These are phyloP conservation scores for Eretmocerus hayati DNA, from an alignment of 2,888 invertebrate genomes.

Conservation along the genomic window DNA sequence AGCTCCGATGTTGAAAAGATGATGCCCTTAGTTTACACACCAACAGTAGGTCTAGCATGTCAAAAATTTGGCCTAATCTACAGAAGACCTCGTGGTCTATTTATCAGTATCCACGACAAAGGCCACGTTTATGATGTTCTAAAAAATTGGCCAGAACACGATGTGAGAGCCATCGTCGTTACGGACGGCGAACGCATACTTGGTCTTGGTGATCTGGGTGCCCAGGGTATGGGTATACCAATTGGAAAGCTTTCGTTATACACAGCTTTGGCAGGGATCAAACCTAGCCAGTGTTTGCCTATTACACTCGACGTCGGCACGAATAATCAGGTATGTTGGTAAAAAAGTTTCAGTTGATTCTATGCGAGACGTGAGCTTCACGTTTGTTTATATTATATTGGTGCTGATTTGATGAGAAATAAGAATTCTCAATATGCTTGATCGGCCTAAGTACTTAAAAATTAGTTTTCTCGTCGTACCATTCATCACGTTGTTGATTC, in stretches of 20 bases:
- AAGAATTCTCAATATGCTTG: no score
- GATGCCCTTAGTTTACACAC: slow-evolving; percentile 99
- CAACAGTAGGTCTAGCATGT: slow-evolving; percentile 95
- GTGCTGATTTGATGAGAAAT: no score
- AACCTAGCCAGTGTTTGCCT: slow-evolving; percentile 91
- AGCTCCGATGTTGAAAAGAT: slow-evolving; percentile 80
- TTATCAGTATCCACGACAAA: slow-evolving; percentile 92
- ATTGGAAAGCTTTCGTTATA: slow-evolving; percentile 95
- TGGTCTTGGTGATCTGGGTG: slow-evolving; percentile 94
- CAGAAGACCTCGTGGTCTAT: slow-evolving; percentile 86
- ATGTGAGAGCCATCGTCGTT: slow-evolving; percentile 84
- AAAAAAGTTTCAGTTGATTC: background rate
- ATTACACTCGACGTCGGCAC: slow-evolving; percentile 93
- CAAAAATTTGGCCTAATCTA: slow-evolving; percentile 93
- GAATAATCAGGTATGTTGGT: slow-evolving; percentile 58
- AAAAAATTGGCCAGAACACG: slow-evolving; percentile 87
- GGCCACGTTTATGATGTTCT: slow-evolving; percentile 91
- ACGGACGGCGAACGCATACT: slow-evolving; percentile 98
- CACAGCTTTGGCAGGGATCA: slow-evolving; percentile 94
- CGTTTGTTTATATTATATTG: no score
- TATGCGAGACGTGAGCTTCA: no score
- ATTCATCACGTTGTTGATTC: no score
- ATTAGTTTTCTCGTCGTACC: no score
- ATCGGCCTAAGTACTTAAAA: no score
- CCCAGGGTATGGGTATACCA: slow-evolving; percentile 98